Evolutionary conservation across 2,888 invertebrate species (phyloP).

Genomic region (Drosophila bunnanda): DNA sequence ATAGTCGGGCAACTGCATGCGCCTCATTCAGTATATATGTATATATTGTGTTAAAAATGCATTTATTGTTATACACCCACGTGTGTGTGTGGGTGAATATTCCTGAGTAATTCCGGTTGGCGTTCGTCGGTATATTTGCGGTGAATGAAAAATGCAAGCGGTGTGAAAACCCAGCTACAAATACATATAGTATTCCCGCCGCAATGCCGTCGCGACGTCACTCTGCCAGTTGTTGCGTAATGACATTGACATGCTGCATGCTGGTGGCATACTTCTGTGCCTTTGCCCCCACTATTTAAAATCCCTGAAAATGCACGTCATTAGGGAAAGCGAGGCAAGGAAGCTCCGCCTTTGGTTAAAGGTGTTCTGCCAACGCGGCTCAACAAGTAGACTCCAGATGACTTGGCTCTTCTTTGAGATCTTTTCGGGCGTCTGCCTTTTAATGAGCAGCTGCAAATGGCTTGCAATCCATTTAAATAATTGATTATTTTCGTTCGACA

Average conservation of each 20-base stretch:
- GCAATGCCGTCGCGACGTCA: conserved; percentile 49
- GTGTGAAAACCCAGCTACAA: conserved; percentile 38
- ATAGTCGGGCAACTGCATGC: conserved; percentile 44
- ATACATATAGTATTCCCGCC: conserved; percentile 17
- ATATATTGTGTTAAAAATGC: conserved; percentile 58
- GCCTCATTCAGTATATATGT: conserved; percentile 25
- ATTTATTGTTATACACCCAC: conserved; percentile 57
- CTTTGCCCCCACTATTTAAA: conserved; percentile 34
- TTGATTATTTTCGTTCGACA: conserved; percentile 17
- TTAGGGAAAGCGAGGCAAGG: conserved; percentile 49
- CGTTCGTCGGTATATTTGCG: conserved; percentile 19
- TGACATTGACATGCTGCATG: conserved; percentile 73
- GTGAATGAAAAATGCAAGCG: conserved; percentile 51
- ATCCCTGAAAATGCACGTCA: conserved; percentile 59
- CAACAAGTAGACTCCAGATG: conserved; percentile 18
- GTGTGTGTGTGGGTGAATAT: not conserved
- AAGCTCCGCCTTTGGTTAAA: conserved; percentile 35
- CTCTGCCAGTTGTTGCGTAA: conserved; percentile 63
- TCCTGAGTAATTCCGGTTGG: conserved; percentile 4
- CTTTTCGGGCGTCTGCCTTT: conserved; percentile 59
- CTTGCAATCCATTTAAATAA: conserved; percentile 21
- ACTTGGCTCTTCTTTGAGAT: conserved; percentile 51
- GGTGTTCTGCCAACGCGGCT: conserved; percentile 9
- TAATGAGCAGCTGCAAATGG: conserved; percentile 53
- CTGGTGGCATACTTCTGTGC: conserved; percentile 55